Evolutionary conservation across 2,113 vertebrate species (phyloP).

Genomic region (Forbesichthys agassizii): DNA sequence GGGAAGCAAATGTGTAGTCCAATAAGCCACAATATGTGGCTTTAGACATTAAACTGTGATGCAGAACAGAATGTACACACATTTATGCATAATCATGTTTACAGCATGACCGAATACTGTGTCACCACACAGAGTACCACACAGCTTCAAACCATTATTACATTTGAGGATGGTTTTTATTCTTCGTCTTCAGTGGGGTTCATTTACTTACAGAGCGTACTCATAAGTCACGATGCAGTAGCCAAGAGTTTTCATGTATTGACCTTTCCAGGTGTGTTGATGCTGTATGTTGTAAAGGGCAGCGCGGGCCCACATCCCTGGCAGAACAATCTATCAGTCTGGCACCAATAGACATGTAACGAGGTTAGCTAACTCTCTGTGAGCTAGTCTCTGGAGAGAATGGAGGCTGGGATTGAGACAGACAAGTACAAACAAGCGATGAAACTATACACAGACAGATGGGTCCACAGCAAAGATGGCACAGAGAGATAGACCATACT

Average conservation of each 20-base stretch:
- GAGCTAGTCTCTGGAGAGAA: neutral
- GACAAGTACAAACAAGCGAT: neutral
- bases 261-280: constrained; percentile 5
- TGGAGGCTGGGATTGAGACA: neutral
- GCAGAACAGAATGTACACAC: neutral
- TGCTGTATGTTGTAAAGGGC: neutral
- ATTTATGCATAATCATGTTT: too few species aligned
- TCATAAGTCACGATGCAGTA: neutral
- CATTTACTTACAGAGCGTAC: neutral
- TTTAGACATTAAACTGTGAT: neutral
- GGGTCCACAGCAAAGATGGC: too few species aligned
- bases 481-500: neutral
- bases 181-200: too few species aligned
- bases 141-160: too few species aligned
- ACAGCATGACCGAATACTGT: too few species aligned
- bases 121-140: too few species aligned
- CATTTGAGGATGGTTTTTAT: neutral
- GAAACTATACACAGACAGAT: neutral
- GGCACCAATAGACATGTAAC: neutral
- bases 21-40: constrained; percentile 1
- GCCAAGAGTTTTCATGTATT: neutral
- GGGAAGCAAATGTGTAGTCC: constrained; percentile 7
- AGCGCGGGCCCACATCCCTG: neutral
- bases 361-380: neutral
- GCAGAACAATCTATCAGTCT: constrained; percentile 8